Evolutionary conservation across 2,888 invertebrate species (phyloP).

Genomic region (Cryptosula pallasiana): DNA sequence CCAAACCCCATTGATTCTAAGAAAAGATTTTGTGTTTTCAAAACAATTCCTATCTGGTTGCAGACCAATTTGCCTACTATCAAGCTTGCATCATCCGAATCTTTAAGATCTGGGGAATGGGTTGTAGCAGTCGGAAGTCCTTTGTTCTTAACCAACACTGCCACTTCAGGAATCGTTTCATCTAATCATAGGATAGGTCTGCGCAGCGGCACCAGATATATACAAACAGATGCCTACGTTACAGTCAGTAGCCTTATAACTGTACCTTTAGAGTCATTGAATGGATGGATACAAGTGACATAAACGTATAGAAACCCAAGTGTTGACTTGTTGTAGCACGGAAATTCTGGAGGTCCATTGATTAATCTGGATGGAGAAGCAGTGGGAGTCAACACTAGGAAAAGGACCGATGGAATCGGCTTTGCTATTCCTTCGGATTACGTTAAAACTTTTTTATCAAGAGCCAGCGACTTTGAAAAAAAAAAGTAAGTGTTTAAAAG

Average conservation of each 20-base stretch:
- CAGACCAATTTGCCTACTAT: constrained; percentile 66
- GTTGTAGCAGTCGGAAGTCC: constrained; percentile 87
- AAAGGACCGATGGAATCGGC: constrained; percentile 74
- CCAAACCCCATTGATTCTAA: no score
- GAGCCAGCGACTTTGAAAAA: constrained; percentile 42
- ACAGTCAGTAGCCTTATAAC: constrained; percentile 55
- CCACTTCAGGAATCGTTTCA: constrained; percentile 85
- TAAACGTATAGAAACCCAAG: no score
- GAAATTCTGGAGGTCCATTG: constrained; percentile 90
- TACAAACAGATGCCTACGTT: constrained; percentile 94
- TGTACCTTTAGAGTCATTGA: no score
- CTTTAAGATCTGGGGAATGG: constrained; percentile 82
- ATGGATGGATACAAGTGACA: no score
- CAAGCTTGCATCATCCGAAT: constrained; percentile 71
- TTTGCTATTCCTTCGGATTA: constrained; percentile 83
- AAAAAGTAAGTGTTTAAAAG: constrained; percentile 30
- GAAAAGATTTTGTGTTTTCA: no score
- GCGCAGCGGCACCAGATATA: constrained; percentile 70
- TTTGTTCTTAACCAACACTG: constrained; percentile 78
- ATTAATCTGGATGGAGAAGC: constrained; percentile 90
- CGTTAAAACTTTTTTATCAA: constrained; percentile 71
- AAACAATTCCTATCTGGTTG: no score
- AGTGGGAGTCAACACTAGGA: constrained; percentile 63
- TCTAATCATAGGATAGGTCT: constrained; percentile 60
- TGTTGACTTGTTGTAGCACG: constrained; percentile 69